Evolutionary conservation across 2,888 invertebrate genomes (phyloP).

Genomic region (Drosophila prostipennis): DNA sequence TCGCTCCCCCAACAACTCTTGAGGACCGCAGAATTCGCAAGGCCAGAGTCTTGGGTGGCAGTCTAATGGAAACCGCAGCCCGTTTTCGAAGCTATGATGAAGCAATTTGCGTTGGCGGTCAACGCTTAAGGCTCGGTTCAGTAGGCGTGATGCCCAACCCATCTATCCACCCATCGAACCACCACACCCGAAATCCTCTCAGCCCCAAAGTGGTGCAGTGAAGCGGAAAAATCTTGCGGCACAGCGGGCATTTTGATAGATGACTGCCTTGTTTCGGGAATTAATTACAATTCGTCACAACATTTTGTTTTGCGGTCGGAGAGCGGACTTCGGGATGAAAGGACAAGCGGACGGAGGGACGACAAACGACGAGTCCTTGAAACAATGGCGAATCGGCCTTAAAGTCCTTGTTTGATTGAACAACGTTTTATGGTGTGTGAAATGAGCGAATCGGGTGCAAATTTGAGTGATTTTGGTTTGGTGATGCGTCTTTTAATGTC

Average conservation of each 20-base stretch:
- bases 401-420: constrained; percentile 76
- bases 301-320: constrained; percentile 75
- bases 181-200: constrained; percentile 17
- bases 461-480: constrained; percentile 73
- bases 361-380: constrained; percentile 32
- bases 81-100: constrained; percentile 77
- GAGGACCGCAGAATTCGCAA: constrained; percentile 68
- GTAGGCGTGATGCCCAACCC: constrained; percentile 45
- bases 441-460: constrained; percentile 72
- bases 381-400: constrained; percentile 37
- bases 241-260: constrained; percentile 78
- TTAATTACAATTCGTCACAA: constrained; percentile 82
- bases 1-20: not conserved
- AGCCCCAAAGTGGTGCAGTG: constrained; percentile 51
- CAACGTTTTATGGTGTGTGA: constrained; percentile 75
- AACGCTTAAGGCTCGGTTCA: constrained; percentile 61
- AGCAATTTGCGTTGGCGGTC: constrained; percentile 68
- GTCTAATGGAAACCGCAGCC: constrained; percentile 77
- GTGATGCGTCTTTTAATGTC: constrained; percentile 53
- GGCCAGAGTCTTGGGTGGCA: constrained; percentile 39
- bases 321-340: constrained; percentile 29
- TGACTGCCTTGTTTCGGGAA: constrained; percentile 79
- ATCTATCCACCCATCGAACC: not conserved
- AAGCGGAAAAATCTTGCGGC: constrained; percentile 74
- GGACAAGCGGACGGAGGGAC: constrained; percentile 15